A percentile compares a stretch with the other conserved stretches of the same genome.
phyloP scores from a whole-genome alignment of 1,140 invertebrate species.

The Plectrocnemia conspersa region DNA sequence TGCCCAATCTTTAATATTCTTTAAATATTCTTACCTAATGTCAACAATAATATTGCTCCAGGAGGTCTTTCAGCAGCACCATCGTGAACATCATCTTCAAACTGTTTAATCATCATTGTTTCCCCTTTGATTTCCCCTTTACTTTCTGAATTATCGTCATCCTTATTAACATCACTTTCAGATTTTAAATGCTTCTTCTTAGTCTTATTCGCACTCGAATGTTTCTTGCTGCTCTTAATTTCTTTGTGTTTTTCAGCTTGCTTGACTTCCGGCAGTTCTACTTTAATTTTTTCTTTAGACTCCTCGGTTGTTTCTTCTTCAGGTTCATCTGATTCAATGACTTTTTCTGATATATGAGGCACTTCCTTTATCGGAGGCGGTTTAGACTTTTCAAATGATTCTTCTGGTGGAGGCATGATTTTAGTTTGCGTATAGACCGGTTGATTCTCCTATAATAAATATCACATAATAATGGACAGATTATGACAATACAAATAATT shows the following conservation, averaged over 20 bases:
- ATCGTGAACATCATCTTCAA: constrained; percentile 49
- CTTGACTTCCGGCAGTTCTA: constrained; percentile 31
- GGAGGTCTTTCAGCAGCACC: constrained; percentile 62
- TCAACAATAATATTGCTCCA: constrained; percentile 80
- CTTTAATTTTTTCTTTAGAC: constrained; percentile 38
- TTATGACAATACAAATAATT: background rate
- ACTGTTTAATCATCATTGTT: constrained; percentile 29
- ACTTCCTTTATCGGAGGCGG: constrained; percentile 12
- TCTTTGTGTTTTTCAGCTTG: constrained; percentile 39
- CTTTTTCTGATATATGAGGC: constrained; percentile 15
- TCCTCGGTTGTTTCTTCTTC: constrained; percentile 35
- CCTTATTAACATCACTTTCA: constrained; percentile 36
- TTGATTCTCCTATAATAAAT: constrained; percentile 20
- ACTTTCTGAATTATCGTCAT: constrained; percentile 14
- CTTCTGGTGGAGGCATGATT: constrained; percentile 16
- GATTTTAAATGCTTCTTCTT: constrained; percentile 38
- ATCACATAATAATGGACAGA: background rate
- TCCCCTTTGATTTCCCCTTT: constrained; percentile 15
- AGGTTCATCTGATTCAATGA: constrained; percentile 22
- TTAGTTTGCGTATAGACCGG: constrained; percentile 25
- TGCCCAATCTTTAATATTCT: background rate
- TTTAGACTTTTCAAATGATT: constrained; percentile 16
- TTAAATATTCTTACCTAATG: constrained; percentile 53
- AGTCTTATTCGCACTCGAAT: constrained; percentile 37
- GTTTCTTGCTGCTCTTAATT: constrained; percentile 25